These are phyloP conservation scores for Rhabdornis inornatus DNA, from an alignment of 2,113 vertebrate species.

Conservation along the genomic window DNA sequence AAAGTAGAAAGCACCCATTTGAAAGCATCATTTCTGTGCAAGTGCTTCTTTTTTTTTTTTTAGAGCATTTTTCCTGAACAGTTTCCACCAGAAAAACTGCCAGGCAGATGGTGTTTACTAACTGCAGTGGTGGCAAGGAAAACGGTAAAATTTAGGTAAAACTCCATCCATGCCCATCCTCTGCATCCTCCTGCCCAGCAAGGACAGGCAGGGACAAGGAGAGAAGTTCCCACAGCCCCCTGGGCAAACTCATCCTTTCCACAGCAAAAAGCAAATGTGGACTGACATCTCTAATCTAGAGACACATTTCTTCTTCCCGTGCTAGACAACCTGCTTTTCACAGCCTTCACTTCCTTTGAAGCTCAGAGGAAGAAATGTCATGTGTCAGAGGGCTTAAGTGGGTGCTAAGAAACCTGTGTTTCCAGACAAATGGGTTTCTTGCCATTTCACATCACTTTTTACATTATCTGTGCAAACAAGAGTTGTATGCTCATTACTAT, in stretches of 20 bases:
- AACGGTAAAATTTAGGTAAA: neutral
- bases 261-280: neutral
- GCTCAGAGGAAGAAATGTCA: neutral
- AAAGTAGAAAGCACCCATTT: neutral
- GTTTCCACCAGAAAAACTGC: neutral
- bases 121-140: neutral
- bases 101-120: neutral
- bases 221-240: neutral
- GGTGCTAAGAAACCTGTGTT: neutral
- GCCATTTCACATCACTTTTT: neutral
- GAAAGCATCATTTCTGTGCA: neutral
- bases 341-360: neutral
- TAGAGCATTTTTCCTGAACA: neutral
- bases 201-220: neutral
- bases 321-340: neutral
- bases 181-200: accelerated
- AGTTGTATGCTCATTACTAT: neutral
- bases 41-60: neutral
- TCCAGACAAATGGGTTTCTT: neutral
- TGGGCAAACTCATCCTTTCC: neutral
- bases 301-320: neutral
- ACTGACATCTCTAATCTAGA: neutral
- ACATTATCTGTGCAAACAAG: neutral
- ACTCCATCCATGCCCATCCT: neutral
- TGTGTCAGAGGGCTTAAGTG: neutral